phyloP scores from a whole-genome alignment of 2,888 invertebrate species.

The Marasmarcha lunaedactyla region DNA sequence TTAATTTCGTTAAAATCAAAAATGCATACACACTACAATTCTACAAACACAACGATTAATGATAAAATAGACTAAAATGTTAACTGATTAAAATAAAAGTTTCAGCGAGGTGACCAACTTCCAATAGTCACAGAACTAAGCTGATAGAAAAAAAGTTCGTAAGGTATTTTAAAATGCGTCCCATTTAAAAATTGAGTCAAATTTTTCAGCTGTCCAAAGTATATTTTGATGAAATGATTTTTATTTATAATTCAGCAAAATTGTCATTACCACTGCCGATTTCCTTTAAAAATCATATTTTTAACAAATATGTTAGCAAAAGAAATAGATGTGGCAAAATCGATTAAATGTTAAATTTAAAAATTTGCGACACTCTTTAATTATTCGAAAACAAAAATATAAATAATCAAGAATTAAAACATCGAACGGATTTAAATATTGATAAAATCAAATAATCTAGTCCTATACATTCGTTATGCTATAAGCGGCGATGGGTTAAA shows the following conservation, averaged over 20 bases:
- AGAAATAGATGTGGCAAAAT: conserved; percentile 29
- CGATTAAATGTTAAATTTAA: conserved; percentile 19
- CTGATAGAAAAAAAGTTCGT: conserved; percentile 19
- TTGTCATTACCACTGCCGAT: conserved; percentile 30
- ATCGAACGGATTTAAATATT: conserved; percentile 22
- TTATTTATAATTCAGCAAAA: conserved; percentile 12
- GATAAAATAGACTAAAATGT: conserved; percentile 37
- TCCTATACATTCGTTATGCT: background rate
- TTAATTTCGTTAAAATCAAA: conserved; percentile 67
- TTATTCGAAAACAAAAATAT: conserved; percentile 15
- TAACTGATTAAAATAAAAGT: conserved; percentile 61
- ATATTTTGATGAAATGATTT: conserved; percentile 32
- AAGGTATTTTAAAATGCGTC: conserved; percentile 26
- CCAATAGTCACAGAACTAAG: conserved; percentile 7
- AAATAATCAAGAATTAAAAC: conserved; percentile 58
- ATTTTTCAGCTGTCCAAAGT: conserved; percentile 28
- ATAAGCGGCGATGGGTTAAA: conserved; percentile 36
- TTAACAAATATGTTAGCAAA: conserved; percentile 46
- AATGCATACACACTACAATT: conserved; percentile 46
- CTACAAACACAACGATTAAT: conserved; percentile 38
- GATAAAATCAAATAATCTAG: conserved; percentile 7
- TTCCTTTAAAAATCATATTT: conserved; percentile 51
- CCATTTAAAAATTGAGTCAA: conserved; percentile 54
- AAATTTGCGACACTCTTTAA: conserved; percentile 12
- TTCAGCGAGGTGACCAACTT: conserved; percentile 24